A percentile compares a stretch with the other conserved stretches of the same genome.
Evolutionary conservation across 2,113 vertebrate genomes (phyloP).

Genomic region (Hydrochoerus hydrochaeris): DNA sequence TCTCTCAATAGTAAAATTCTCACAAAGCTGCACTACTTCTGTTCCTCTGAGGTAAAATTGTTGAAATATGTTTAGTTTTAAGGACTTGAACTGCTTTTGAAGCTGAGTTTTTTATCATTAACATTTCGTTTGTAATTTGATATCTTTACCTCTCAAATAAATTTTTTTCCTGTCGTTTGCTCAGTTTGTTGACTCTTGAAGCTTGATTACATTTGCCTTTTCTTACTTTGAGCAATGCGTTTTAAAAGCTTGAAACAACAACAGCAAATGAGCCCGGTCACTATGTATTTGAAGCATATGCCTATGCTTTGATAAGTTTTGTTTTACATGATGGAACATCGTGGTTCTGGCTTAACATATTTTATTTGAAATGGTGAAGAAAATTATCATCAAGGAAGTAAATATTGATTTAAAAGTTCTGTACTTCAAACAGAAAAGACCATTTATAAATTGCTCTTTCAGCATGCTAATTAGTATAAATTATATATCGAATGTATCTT

Average conservation of each 20-base stretch:
- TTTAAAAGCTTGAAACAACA: conserved; percentile 49
- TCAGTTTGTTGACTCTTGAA: conserved; percentile 53
- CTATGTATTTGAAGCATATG: neutral
- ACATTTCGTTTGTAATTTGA: conserved; percentile 57
- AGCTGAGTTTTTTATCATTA: conserved; percentile 31
- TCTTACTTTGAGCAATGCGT: conserved; percentile 43
- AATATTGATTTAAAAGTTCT: conserved; percentile 30
- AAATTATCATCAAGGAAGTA: neutral
- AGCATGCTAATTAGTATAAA: neutral
- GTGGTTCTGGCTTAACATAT: neutral
- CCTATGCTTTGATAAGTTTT: neutral
- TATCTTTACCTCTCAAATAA: conserved; percentile 47
- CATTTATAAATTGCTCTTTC: neutral
- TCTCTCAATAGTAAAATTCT: conserved; percentile 37
- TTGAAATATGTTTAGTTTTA: conserved; percentile 28
- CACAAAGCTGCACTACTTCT: neutral
- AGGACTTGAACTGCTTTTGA: conserved; percentile 52
- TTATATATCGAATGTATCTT: neutral
- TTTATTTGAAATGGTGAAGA: neutral
- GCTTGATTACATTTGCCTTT: conserved; percentile 67
- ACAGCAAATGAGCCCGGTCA: neutral
- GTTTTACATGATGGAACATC: conserved; percentile 48
- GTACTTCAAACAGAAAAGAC: neutral
- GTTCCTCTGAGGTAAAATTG: neutral
- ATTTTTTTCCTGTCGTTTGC: conserved; percentile 54